Evolutionary conservation across 2,113 vertebrate species (phyloP).

Genomic region (Heterocephalus glaber): DNA sequence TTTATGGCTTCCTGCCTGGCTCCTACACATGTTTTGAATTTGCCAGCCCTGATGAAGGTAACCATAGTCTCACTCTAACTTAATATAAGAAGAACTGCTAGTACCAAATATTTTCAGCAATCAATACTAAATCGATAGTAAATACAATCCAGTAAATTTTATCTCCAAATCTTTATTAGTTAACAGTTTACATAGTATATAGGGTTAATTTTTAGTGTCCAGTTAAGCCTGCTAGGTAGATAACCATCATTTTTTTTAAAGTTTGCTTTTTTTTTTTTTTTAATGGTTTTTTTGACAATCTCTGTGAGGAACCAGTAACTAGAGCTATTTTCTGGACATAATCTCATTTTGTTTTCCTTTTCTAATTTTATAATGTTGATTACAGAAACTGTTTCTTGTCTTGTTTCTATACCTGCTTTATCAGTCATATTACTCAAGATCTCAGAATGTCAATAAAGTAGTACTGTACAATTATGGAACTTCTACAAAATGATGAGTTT

Average conservation of each 20-base stretch:
- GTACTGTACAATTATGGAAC: background rate
- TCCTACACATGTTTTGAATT: background rate
- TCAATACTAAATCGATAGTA: background rate
- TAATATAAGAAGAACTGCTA: background rate
- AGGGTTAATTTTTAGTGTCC: slow-evolving; percentile 25
- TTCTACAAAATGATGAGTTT: slow-evolving; percentile 20
- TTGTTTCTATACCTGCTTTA: slow-evolving; percentile 32
- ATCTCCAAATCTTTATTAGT: background rate
- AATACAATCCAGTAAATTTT: background rate
- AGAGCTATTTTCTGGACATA: slow-evolving; percentile 40
- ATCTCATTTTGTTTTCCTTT: background rate
- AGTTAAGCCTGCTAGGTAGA: background rate
- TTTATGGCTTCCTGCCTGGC: background rate
- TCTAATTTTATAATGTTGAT: slow-evolving; percentile 11
- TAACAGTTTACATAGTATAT: background rate
- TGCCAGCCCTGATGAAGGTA: background rate
- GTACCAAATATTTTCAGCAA: background rate
- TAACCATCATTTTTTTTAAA: background rate
- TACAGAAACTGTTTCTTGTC: slow-evolving; percentile 12
- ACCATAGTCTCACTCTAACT: background rate
- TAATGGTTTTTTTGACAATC: slow-evolving; percentile 48
- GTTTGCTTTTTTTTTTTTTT: background rate
- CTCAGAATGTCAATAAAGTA: slow-evolving; percentile 34
- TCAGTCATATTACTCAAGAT: slow-evolving; percentile 4
- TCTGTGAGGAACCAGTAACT: slow-evolving; percentile 16